Evolutionary conservation across 2,113 vertebrate genomes (phyloP), one percentile per base, ranked within the genome.

Genomic region (Glareola pratincola): DNA sequence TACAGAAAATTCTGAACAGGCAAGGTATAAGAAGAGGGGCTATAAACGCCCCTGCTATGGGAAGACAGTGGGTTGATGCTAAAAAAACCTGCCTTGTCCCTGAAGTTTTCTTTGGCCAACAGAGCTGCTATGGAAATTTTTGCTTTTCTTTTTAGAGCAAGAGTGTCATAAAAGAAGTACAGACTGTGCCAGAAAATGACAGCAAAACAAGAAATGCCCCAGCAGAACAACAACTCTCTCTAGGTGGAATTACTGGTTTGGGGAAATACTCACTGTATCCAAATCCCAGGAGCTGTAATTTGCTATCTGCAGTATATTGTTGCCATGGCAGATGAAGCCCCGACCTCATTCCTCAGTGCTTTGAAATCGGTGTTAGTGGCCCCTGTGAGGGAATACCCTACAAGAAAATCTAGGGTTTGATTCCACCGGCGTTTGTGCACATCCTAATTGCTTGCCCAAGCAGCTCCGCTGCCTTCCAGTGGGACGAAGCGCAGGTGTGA

Each of bases 191-290:
- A 87, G 86, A 81, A 91, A 94, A 91, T 75, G 64, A 92, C 62
- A 92, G 64, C 60, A 75, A 69, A 94, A 69, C 73, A 68, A 92
- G 86, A 91, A 68, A 64, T 37, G 36, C 56, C 53, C 85, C 17
- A 4, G 63, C 64, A 92, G 76, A 91, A 15, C 56, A 94, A 73
- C 77, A 79, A 32, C 53, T 84, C 62, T 88, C 45, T 91, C 76
- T 87, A 32, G 83, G 34, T 87, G 72, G 66, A 96, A 97, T 92
- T 88, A 60, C 86, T 82, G 91, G 34, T 87, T 92, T 86, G 86
- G 86, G 88, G 83, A 67, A 94, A 87, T 37, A 47, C 29, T 91
- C 5, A 7, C 59, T 92, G 63, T 45, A 48, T 85, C 86, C 0
- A 1, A 90, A 83, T 83, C 95, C 88, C 92, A 86, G 8, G 64